These are phyloP conservation scores for Rhagoletis pomonella DNA, from an alignment of 1,140 invertebrate species.

Conservation along the genomic window DNA sequence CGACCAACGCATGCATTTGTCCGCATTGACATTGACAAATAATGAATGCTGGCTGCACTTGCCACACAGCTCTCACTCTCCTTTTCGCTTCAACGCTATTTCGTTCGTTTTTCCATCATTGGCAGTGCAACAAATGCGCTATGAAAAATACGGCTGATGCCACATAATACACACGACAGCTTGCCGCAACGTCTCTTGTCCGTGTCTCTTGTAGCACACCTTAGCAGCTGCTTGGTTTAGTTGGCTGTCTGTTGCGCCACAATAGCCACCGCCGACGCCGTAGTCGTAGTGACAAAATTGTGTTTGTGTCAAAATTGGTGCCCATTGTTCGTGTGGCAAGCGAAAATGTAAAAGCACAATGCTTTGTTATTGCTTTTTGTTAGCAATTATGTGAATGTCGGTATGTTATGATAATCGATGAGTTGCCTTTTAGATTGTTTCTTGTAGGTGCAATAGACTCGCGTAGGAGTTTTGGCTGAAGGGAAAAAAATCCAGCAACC, in stretches of 20 bases:
- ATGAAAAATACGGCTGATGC: conserved; percentile 2
- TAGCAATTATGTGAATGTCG: neutral
- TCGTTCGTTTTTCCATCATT: neutral
- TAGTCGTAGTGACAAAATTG: neutral
- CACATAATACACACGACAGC: neutral
- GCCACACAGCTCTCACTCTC: neutral
- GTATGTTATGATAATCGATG: neutral
- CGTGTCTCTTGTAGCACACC: conserved; percentile 1
- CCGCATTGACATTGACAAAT: conserved; percentile 51
- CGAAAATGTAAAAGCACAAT: neutral
- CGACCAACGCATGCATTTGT: neutral
- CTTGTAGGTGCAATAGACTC: too few species aligned
- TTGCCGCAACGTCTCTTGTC: neutral
- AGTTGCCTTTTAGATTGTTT: neutral
- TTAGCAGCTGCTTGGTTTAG: conserved; percentile 10
- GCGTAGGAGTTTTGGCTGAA: too few species aligned
- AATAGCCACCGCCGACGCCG: neutral
- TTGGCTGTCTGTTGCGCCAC: conserved; percentile 6
- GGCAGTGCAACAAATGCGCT: neutral
- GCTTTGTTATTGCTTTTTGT: neutral
- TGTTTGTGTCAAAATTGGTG: conserved; percentile 47
- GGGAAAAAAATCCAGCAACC: too few species aligned
- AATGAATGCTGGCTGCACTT: conserved; percentile 34
- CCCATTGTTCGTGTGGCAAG: neutral
- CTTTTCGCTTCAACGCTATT: neutral